Percentiles rank a stretch among this genome's conserved stretches.
These are phyloP conservation scores for Chloropsis cyanopogon DNA, from an alignment of 2,113 vertebrate genomes.

Conservation along the genomic window DNA sequence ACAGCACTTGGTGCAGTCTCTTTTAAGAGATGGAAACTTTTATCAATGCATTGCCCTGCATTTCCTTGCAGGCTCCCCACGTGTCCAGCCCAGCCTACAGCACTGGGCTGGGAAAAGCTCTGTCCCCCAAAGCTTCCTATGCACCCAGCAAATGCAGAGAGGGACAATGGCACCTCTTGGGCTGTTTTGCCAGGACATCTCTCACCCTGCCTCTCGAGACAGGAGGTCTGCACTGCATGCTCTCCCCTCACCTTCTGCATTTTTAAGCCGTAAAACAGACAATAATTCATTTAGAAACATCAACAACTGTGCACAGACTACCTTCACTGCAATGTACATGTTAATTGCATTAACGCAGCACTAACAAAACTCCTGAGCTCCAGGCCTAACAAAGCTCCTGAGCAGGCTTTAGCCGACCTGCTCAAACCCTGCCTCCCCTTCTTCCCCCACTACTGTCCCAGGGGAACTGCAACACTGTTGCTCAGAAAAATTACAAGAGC, in stretches of 20 bases:
- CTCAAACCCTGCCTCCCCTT: not conserved
- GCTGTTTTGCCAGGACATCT: not conserved
- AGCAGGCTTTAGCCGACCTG: not conserved
- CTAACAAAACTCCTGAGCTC: not conserved
- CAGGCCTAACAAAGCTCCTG: too few species aligned
- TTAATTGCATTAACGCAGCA: not conserved
- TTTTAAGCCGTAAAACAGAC: not conserved
- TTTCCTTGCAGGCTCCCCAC: not conserved
- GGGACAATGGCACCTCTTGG: rapidly evolving
- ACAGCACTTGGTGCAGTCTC: not conserved
- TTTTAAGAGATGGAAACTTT: slow-evolving; percentile 2
- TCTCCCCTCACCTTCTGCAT: not conserved
- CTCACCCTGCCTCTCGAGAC: not conserved
- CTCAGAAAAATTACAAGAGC: not conserved
- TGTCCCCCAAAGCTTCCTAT: not conserved
- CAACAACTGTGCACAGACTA: not conserved
- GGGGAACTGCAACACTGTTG: not conserved
- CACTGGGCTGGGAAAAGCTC: not conserved
- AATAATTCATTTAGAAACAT: not conserved
- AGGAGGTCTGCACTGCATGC: not conserved
- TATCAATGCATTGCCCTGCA: not conserved
- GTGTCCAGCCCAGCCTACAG: not conserved
- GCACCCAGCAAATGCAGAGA: not conserved
- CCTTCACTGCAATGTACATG: too few species aligned
- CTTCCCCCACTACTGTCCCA: rapidly evolving